phyloP scores from a whole-genome alignment of 2,888 invertebrate species.

The Drosophila suboccidentalis region DNA sequence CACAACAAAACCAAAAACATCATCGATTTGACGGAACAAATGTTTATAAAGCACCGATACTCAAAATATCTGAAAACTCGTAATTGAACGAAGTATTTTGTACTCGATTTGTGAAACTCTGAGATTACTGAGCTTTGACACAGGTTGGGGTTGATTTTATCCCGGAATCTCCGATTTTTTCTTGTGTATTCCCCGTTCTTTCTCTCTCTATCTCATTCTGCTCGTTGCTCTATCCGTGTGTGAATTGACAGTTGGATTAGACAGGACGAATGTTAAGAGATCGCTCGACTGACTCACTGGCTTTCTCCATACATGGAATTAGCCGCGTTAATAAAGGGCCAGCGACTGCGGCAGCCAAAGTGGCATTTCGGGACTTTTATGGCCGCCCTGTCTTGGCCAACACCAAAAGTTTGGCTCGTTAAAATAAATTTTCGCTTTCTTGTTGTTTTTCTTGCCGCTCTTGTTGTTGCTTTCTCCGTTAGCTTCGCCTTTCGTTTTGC shows the following conservation, averaged over 20 bases:
- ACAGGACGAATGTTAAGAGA: constrained; percentile 19
- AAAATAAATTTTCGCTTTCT: constrained; percentile 66
- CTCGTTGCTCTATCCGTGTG: constrained; percentile 3
- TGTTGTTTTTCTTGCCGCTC: constrained; percentile 11
- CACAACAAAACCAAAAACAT: too few relatives aligned
- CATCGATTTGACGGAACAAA: too few relatives aligned
- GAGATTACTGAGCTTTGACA: too few relatives aligned
- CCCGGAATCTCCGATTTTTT: too few relatives aligned
- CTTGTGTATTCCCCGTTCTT: background rate
- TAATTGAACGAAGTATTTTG: too few relatives aligned
- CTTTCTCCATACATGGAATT: constrained; percentile 61
- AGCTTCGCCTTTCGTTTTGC: constrained; percentile 8
- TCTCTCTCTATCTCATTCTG: background rate
- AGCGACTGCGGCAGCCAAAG: constrained; percentile 67
- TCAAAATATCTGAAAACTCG: too few relatives aligned
- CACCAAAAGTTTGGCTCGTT: constrained; percentile 72
- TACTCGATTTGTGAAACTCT: too few relatives aligned
- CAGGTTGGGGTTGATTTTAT: too few relatives aligned
- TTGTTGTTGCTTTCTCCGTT: constrained; percentile 10
- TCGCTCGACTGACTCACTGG: constrained; percentile 20
- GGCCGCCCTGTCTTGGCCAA: constrained; percentile 49
- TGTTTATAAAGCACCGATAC: too few relatives aligned
- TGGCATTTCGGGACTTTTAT: constrained; percentile 76
- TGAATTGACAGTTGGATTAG: constrained; percentile 36
- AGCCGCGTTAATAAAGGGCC: constrained; percentile 73